Evolutionary conservation across 2,797 vertebrate genomes (phyloP).

Genomic region (Triplophysa bombifrons): DNA sequence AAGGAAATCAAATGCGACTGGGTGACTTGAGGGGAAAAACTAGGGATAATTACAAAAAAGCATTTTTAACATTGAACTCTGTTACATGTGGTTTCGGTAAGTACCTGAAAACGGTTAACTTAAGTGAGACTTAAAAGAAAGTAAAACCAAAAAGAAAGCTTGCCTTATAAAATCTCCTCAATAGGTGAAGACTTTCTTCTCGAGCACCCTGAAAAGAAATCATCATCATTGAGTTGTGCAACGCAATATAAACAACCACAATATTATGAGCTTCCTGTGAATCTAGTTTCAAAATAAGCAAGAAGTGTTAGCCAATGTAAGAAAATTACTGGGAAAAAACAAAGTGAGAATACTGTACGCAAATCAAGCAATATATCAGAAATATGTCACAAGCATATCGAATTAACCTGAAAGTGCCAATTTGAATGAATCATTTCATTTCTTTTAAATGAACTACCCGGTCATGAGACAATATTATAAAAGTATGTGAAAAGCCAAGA

Average conservation of each 20-base stretch:
- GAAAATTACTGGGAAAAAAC: constrained; percentile 8
- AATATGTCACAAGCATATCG: background rate
- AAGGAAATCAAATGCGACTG: constrained; percentile 25
- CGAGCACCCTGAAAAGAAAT: constrained; percentile 85
- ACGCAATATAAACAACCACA: constrained; percentile 20
- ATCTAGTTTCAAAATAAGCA: constrained; percentile 26
- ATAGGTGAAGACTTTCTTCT: constrained; percentile 95
- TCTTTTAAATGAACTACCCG: background rate
- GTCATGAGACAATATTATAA: background rate
- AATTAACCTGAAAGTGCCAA: background rate
- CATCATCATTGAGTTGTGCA: constrained; percentile 21
- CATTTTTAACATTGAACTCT: background rate
- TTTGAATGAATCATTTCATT: background rate
- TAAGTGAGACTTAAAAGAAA: background rate
- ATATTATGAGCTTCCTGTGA: constrained; percentile 10
- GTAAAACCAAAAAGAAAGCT: constrained; percentile 32
- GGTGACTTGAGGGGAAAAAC: background rate
- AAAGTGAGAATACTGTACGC: background rate
- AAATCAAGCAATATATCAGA: background rate
- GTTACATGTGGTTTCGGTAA: background rate
- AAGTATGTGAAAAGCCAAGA: background rate
- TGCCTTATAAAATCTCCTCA: constrained; percentile 94
- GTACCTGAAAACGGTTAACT: background rate
- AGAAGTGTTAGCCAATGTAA: background rate
- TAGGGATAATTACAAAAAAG: background rate